Base-by-base conservation (phyloP, 1,140 invertebrate species). In the Atta cephalotes region DNA sequence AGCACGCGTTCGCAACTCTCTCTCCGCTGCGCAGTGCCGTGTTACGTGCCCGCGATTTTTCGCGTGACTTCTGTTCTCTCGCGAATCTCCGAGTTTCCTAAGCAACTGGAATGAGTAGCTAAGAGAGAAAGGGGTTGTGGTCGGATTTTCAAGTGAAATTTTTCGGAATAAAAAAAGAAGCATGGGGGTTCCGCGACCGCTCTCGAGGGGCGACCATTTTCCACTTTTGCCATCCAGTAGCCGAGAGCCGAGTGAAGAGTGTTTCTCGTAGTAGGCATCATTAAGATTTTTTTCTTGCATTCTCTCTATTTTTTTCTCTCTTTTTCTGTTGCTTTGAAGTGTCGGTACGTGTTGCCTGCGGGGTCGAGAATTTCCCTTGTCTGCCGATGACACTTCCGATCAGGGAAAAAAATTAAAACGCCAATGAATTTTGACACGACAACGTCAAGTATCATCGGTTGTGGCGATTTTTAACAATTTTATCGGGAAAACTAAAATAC, bases 1-100 rank as follows among this genome's bases (percentile, higher is more conserved):
- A 18, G 63, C 63, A 14, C 63, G 65, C 10, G 35, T 45, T 68
- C n/a, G 31, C 35, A 35, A 5, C 71, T 70, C 49, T 53, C 60
- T 66, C 56, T 66, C 76, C 78, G 39, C 5, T 39, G 18, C 39
- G 28, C 85, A 84, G 80, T 84, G 56, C 70, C 70, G 70, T 82
- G 66, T 70, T 70, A 82, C 28, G 39, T 39, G 21, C 18, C 10
- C 9, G 65, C 31, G 53, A 76, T 60, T 76, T 45, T 45, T 25
- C 56, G n/a, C 53, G 25, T 35, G n/a, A 82, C 60, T 60, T 72
- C 25, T 14, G 18, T 21, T 14, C n/a, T n/a, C 45, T 4, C 14
- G 14, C 28, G 10, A 60, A 39, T 45, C 9, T 76, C 6, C 14
- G n/a, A 16, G 56, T 60, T 4, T 51, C n/a, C n/a, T 14, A 51